Evolutionary conservation across 2,888 invertebrate species (phyloP).

Genomic region (Strigamia maritima): DNA sequence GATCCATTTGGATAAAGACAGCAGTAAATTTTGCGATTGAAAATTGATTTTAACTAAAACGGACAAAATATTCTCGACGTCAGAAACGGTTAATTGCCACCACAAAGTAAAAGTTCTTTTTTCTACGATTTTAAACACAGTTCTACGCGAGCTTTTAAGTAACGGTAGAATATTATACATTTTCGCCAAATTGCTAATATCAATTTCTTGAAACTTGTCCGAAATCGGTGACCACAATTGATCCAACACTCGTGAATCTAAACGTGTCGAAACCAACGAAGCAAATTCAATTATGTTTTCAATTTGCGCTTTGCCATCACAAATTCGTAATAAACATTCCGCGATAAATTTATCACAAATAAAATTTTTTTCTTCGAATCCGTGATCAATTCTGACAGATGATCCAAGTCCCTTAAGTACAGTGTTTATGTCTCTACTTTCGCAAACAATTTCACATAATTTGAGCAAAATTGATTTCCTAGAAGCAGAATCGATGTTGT

Average conservation of each 20-base stretch:
- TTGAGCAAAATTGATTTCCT: constrained; percentile 44
- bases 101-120: constrained; percentile 60
- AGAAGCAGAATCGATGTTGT: constrained; percentile 44
- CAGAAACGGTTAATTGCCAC: constrained; percentile 53
- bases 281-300: constrained; percentile 62
- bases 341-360: constrained; percentile 57
- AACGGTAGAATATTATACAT: constrained; percentile 61
- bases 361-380: constrained; percentile 50
- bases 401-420: constrained; percentile 53
- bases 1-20: constrained; percentile 59
- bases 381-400: constrained; percentile 44
- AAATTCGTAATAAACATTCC: constrained; percentile 62
- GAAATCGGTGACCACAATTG: constrained; percentile 66
- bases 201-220: constrained; percentile 60
- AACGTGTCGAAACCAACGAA: constrained; percentile 58
- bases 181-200: constrained; percentile 59
- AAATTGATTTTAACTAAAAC: constrained; percentile 45
- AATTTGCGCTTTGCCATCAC: constrained; percentile 61
- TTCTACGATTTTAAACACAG: constrained; percentile 61
- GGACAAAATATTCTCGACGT: constrained; percentile 48
- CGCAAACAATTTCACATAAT: constrained; percentile 55
- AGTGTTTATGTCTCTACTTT: constrained; percentile 51
- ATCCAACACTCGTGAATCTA: constrained; percentile 58
- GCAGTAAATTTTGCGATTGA: constrained; percentile 49
- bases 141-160: constrained; percentile 61